These are phyloP conservation scores for Agrotis segetum DNA, from an alignment of 2,888 invertebrate species.

Conservation along the genomic window DNA sequence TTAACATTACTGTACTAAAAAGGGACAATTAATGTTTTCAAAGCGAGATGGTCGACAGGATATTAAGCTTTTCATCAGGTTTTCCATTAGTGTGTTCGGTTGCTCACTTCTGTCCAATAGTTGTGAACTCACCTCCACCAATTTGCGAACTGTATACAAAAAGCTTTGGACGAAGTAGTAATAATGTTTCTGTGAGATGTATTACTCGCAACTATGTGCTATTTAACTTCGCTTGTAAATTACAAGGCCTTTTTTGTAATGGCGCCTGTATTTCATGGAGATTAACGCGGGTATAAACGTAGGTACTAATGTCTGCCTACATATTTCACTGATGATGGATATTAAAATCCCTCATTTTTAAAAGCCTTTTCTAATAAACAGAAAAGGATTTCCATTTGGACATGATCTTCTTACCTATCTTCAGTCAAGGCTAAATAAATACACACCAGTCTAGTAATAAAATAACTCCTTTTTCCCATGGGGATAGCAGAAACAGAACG, in stretches of 20 bases:
- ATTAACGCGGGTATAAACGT: background rate
- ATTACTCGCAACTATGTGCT: conserved; percentile 36
- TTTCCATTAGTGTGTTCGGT: conserved; percentile 73
- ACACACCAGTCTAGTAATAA: background rate
- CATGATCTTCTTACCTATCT: background rate
- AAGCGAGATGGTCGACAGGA: conserved; percentile 77
- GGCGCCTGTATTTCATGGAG: conserved; percentile 2
- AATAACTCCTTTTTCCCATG: too few relatives aligned
- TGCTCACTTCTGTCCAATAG: conserved; percentile 61
- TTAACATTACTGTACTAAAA: conserved; percentile 68
- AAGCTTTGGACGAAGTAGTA: conserved; percentile 57
- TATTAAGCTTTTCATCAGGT: conserved; percentile 84
- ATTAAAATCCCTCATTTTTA: background rate
- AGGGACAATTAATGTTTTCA: conserved; percentile 83
- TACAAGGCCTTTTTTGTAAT: conserved; percentile 10
- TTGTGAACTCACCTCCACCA: conserved; percentile 60
- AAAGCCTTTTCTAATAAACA: background rate
- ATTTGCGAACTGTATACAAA: conserved; percentile 68
- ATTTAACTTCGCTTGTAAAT: conserved; percentile 37
- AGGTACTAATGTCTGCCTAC: background rate
- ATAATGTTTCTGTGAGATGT: conserved; percentile 48
- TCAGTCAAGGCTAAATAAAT: background rate
- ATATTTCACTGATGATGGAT: background rate
- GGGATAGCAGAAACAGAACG: too few relatives aligned
- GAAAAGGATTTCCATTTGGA: too few relatives aligned